Evolutionary conservation across 2,113 vertebrate genomes (phyloP).

Genomic region (Capreolus pygargus): DNA sequence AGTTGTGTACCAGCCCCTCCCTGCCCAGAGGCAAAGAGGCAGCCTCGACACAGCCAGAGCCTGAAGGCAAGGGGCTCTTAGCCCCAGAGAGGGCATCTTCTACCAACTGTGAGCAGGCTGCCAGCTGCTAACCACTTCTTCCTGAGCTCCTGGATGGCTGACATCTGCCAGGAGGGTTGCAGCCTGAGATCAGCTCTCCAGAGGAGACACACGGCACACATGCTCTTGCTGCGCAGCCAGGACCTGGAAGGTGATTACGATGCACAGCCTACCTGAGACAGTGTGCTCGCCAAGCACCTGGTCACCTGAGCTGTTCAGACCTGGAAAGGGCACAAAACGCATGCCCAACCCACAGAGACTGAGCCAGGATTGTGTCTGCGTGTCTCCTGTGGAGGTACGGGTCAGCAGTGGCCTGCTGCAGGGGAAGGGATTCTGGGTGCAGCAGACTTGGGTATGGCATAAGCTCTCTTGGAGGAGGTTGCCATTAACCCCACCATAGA

Average conservation of each 20-base stretch:
- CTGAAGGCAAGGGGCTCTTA: not conserved
- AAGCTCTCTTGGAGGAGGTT: not conserved
- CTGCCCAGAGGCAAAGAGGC: not conserved
- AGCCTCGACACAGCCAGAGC: not conserved
- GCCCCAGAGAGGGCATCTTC: not conserved
- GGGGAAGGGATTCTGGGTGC: not conserved
- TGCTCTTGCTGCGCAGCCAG: not conserved
- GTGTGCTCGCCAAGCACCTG: not conserved
- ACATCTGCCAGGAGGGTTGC: not conserved
- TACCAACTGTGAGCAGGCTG: not conserved
- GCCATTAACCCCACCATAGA: not conserved
- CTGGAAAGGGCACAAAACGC: not conserved
- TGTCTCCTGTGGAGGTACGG: not conserved
- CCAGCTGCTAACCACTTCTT: not conserved
- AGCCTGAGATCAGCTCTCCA: not conserved
- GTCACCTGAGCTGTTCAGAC: not conserved
- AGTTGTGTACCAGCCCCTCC: not conserved
- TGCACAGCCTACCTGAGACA: not conserved
- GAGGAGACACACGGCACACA: accelerated
- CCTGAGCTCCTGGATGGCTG: not conserved
- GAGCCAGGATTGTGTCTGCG: not conserved
- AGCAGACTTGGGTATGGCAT: not conserved
- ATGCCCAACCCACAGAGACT: not conserved
- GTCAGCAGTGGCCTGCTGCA: not conserved
- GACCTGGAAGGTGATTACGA: not conserved